A percentile compares a stretch with the other conserved stretches of the same genome.
Evolutionary conservation across 2,113 vertebrate species (phyloP).

Genomic region (Neolamprologus longior): DNA sequence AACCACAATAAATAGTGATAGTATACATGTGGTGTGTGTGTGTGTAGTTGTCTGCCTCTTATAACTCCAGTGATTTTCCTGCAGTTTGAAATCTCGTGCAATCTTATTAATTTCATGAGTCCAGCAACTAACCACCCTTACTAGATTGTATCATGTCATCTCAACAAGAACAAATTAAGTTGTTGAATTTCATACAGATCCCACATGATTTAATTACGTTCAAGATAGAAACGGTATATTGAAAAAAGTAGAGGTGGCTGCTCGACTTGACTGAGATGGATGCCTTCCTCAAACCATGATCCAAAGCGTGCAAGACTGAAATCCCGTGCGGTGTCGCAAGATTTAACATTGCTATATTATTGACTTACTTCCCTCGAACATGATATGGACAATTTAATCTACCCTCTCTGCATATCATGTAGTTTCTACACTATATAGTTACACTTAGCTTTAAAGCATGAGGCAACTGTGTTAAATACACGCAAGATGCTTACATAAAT

Average conservation of each 20-base stretch:
- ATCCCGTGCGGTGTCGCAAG: neutral
- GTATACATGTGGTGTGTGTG: neutral
- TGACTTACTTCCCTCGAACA: neutral
- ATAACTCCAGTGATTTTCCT: neutral
- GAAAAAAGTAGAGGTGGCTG: neutral
- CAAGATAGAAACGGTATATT: neutral
- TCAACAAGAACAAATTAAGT: neutral
- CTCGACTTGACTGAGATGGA: neutral
- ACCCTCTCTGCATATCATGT: neutral
- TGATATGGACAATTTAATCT: neutral
- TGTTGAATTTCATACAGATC: neutral
- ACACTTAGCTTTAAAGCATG: neutral
- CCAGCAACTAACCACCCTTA: neutral
- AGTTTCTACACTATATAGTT: neutral
- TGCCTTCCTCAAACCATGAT: neutral
- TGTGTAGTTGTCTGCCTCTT: neutral
- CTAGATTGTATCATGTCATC: neutral
- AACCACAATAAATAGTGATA: neutral
- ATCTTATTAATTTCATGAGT: neutral
- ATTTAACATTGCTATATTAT: neutral
- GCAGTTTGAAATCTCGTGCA: neutral
- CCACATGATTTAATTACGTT: neutral
- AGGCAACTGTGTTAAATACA: neutral
- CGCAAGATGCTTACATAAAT: neutral
- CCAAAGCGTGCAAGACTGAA: neutral